These are phyloP conservation scores for Hemiscyllium ocellatum DNA, from an alignment of 2,113 vertebrate genomes.

Conservation along the genomic window DNA sequence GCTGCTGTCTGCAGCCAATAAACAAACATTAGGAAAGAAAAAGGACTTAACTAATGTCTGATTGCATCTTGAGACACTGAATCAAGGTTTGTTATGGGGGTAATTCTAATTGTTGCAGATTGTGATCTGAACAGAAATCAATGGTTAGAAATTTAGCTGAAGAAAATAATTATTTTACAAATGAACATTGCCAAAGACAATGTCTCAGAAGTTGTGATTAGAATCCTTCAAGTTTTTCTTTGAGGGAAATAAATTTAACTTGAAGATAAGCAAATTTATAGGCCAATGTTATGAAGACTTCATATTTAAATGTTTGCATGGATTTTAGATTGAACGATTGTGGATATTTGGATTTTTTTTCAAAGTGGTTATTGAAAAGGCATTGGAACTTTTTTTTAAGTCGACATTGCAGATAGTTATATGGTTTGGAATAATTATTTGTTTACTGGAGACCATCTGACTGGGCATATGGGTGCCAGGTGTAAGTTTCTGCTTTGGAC, in stretches of 20 bases:
- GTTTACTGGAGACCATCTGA: too few relatives aligned
- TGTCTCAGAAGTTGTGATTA: neutral
- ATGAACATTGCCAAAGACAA: neutral
- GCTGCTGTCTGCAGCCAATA: constrained; percentile 31
- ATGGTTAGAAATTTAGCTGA: neutral
- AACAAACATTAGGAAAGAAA: neutral
- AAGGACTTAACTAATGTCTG: constrained; percentile 1
- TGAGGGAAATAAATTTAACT: neutral
- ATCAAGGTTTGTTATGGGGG: neutral
- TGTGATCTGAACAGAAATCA: constrained; percentile 13
- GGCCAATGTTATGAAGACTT: neutral
- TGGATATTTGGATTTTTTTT: too few relatives aligned
- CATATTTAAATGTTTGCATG: too few relatives aligned
- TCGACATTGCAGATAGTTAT: too few relatives aligned
- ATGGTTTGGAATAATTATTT: too few relatives aligned
- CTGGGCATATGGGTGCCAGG: too few relatives aligned
- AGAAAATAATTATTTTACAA: neutral
- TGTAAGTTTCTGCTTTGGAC: too few relatives aligned
- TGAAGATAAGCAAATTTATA: neutral
- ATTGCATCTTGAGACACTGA: neutral
- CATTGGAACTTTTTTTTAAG: too few relatives aligned
- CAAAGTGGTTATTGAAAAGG: too few relatives aligned
- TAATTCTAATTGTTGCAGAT: constrained; percentile 30
- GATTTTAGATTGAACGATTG: too few relatives aligned
- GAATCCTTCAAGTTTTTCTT: neutral